Base-by-base conservation (phyloP, 2,888 invertebrate species). In the Choristoneura rosaceana region DNA sequence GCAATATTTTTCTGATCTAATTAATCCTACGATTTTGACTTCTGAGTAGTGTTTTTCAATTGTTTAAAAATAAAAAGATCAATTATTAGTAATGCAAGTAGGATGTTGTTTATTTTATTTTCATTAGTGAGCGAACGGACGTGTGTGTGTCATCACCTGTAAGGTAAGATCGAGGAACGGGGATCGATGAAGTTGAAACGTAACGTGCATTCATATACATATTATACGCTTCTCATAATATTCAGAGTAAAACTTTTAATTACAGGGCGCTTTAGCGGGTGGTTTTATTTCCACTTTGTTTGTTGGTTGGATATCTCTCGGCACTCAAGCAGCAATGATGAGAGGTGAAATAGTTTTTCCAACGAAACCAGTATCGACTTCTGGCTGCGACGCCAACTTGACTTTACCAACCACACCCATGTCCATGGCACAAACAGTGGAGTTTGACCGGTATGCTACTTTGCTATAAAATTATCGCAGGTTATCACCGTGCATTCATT, bases 251-350 rank as follows among this genome's bases (percentile, higher is more conserved):
- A 17, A 52, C 15, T 47, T 4, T 70, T 59, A 61, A 70, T 60
- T 71, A 12, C 79, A 96, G 96, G 96, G 96, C 8, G 96, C 96
- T 0, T 81, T 96, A 67, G 92, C 90, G 0, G 96, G 96, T 0
- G 96, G 96, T 0, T 75, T 96, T 4, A 82, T 91, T 0, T 96
- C 96, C 34, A 94, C 96, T 0, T 79, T 95, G 33, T 86, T 96
- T 2, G 95, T 96, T 2, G 95, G 95, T 0, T 96, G 96, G 96
- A 96, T 96, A 65, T 96, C 96, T 0, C 85, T 96, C 3, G 96
- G 96, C 8, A 96, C 96, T 0, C 96, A 96, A 82, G 93, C 96
- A 9, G 95, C 96, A 10, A 95, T 96, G 89, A 94, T 96, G 0
- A 90, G 93, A 10, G 96, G 96, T 0, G 92, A 95, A 4, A 96